Conservation (phyloP, 2,888 invertebrate species). For the Hedychridium roseum region DNA sequence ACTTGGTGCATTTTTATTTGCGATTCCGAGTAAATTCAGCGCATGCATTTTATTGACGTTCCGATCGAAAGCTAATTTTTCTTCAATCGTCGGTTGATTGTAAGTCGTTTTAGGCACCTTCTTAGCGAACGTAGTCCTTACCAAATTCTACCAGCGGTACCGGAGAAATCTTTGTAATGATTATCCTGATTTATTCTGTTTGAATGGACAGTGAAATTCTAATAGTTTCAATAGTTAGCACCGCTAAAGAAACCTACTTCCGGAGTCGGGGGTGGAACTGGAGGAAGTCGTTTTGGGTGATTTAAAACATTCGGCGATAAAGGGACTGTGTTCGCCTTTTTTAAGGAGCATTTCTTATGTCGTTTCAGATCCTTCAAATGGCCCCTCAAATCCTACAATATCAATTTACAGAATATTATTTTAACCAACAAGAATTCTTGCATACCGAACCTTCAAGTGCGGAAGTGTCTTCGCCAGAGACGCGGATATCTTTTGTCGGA, state of each 20-base stretch:
- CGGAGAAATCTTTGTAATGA: conserved; percentile 11
- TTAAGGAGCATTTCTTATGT: background rate
- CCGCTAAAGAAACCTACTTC: too few relatives aligned
- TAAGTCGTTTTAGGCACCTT: conserved; percentile 29
- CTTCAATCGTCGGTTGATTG: conserved; percentile 18
- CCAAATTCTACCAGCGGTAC: conserved; percentile 22
- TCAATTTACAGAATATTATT: background rate
- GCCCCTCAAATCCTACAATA: too few relatives aligned
- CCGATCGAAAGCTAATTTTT: conserved; percentile 19
- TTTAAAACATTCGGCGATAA: conserved; percentile 27
- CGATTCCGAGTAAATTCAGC: conserved; percentile 13
- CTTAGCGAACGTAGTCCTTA: conserved; percentile 3
- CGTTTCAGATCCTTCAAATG: too few relatives aligned
- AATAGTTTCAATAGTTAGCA: too few relatives aligned
- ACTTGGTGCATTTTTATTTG: conserved; percentile 18
- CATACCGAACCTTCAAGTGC: conserved; percentile 18
- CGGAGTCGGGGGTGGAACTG: conserved; percentile 23
- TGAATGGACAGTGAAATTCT: too few relatives aligned
- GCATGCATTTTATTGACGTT: conserved; percentile 23
- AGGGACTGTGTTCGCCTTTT: conserved; percentile 15
- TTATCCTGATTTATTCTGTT: too few relatives aligned
- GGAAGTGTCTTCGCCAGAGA: conserved; percentile 21
- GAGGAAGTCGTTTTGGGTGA: conserved; percentile 1
- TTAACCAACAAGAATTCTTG: conserved; percentile 5
- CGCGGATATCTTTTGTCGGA: conserved; percentile 14